Base-by-base conservation (phyloP, 2,113 vertebrate species). In the Hystrix cristata region DNA sequence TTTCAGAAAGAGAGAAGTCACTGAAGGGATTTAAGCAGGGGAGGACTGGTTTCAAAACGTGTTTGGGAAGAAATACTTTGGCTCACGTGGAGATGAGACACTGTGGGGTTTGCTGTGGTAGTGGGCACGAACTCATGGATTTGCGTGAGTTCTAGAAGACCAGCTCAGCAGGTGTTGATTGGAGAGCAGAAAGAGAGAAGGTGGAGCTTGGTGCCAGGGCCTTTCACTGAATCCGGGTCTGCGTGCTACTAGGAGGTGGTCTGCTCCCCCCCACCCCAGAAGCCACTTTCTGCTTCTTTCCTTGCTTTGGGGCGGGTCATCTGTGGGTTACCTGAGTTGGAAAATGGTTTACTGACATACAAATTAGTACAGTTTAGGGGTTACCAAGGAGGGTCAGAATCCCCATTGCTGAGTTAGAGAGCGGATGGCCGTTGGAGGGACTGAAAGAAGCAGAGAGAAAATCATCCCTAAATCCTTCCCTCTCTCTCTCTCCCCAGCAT, bases 241-340 rank as follows among this genome's bases (percentile, higher is more conserved):
- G 2, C 1, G 18, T 3, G 25, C 3, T n/a, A n/a, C 14, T 0
- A 0, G 65, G 31, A 72, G 18, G 14, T 2, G 15, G 16, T 3
- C 21, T 34, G 67, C 23, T 9, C 71, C 6, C 53, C 29, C 15
- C 5, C 1, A 9, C 4, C 14, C 13, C n/a, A 92, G 51, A 92
- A 79, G 43, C 80, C 34, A 10, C 71, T 83, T 76, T 82, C 46
- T 11, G 55, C n/a, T 86, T 84, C 43, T 91, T 34, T n/a, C 27
- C 18, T 90, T 91, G 64, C 16, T 15, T 82, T 25, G 5, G 57
- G 8, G 8, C 5, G 2, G 31, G 16, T 60, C 31, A 53, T 34
- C 38, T 21, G 29, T 48, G 25, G 43, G 43, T 62, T 51, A 29
- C 6, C 8, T 14, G 19, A 27, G 34, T 10, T 67, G 29, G 74